Evolutionary conservation across 2,888 invertebrate species (phyloP), one percentile per base, ranked within the genome.

Genomic region (Merodon equestris): DNA sequence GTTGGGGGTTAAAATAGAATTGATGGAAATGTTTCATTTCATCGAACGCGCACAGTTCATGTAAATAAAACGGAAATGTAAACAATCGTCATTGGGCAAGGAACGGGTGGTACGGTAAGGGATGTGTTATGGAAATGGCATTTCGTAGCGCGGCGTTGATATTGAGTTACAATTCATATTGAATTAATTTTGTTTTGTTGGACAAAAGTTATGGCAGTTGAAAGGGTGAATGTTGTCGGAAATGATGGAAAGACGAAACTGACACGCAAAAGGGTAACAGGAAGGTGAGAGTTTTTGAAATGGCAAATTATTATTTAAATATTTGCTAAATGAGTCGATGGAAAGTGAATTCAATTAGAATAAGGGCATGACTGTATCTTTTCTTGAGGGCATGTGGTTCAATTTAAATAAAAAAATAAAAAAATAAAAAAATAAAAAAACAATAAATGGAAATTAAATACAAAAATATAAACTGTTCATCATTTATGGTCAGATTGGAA

Each of bases 161-260:
- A 79, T 79, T 74, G 74, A 79, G 73, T 79, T 79, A 79, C 79
- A 68, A 74, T 79, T 79, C 68, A 79, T 74, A 79, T 73, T 79
- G 79, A 79, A 79, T 79, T 79, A 79, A 79, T 79, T 79, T 79
- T 70, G 79, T 79, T 79, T 79, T 79, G 79, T 79, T 79, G 73
- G 74, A 70, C 61, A 74, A 74, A 74, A 68, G 73, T 70, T 73
- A 68, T 63, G 77, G 61, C 58, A 58, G 18, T 2, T 9, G 14
- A 36, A 48, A 14, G 34, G 14, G 12, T 18, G 51, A 10, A 13
- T 10, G 5, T 4, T 14, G 45, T 56, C n/a, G 53, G 57, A 40
- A 45, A 66, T 54, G 42, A 45, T 47, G 67, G 56, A 34, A 68
- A 15, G 40, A 42, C 42, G 9, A 38, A 18, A 34, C n/a, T n/a